Evolutionary conservation across 30 jellyfish, hydroid and myxozoan genomes (phyloP), one percentile per base, ranked within the genome.

Genomic region (Pelagia noctiluca): DNA sequence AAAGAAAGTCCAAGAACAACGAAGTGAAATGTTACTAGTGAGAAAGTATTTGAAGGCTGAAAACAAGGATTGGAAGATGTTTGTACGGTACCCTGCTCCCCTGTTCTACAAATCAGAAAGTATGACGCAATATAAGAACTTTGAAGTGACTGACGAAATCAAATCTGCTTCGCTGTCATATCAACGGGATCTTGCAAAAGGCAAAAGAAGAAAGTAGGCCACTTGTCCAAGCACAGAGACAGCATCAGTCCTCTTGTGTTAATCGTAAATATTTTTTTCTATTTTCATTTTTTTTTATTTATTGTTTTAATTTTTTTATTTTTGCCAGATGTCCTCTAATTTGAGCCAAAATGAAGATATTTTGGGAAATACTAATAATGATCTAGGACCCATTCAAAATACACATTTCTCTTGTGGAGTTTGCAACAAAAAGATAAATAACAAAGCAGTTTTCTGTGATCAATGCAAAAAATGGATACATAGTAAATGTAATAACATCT

Each of bases 401-500:
- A 42, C 57, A 42, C 57, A 42, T 42, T 42, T 42, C 57, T 42
- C 57, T 42, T 42, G 57, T 42, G 57, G 57, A 42, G 57, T 42
- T 42, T 42, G 57, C 57, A 42, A 42, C 57, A 42, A 42, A 42
- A 42, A 42, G 57, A 42, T 42, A 42, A 42, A 42, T 42, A 42
- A 42, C 57, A 42, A 42, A 42, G 57, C 57, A 42, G 57, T 42
- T 42, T 42, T 42, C 57, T 60, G 72, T 26, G 35, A 60, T 60
- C 35, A 60, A 60, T 60, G 72, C 35, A 60, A 60, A 22, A 60
- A 60, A n/a, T 26, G 72, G 72, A 60, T 26, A 22, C 72, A 60
- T 60, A 4, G 30, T 26, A 60, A 60, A 26, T 60, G 72, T 60
- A 60, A 60, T 60, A 26, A 60, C 72, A 26, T 60, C 35, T 60